Percentiles rank a stretch among this genome's conserved stretches.
Evolutionary conservation across 2,797 vertebrate species (phyloP).

Genomic region (Pantherophis vulpinus): DNA sequence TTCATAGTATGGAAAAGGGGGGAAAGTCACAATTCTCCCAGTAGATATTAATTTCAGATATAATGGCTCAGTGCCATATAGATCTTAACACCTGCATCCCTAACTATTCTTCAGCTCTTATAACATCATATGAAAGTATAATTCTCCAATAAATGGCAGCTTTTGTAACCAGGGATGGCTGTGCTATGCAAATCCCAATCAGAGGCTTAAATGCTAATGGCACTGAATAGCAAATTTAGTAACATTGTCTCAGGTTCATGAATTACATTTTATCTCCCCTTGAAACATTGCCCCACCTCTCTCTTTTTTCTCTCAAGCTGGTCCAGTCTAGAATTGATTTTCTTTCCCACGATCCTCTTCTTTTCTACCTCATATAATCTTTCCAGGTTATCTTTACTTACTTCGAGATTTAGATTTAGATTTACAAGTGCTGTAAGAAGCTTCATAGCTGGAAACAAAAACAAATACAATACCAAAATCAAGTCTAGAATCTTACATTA

Average conservation of each 20-base stretch:
- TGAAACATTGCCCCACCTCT: constrained; percentile 72
- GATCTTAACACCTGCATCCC: neutral
- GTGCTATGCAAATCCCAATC: neutral
- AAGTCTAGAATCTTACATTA: neutral
- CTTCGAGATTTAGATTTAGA: constrained; percentile 78
- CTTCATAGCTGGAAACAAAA: constrained; percentile 79
- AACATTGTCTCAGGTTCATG: neutral
- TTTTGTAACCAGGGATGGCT: neutral
- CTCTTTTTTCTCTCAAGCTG: constrained; percentile 79
- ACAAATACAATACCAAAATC: constrained; percentile 21
- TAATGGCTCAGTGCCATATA: neutral
- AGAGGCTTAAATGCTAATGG: neutral
- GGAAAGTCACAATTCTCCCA: neutral
- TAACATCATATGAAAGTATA: neutral
- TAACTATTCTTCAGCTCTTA: neutral
- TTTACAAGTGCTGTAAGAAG: constrained; percentile 81
- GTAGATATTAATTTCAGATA: neutral
- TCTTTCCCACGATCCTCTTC: constrained; percentile 72
- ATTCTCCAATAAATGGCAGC: neutral
- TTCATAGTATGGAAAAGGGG: neutral
- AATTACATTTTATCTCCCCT: neutral
- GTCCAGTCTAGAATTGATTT: constrained; percentile 72
- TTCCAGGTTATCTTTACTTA: constrained; percentile 80
- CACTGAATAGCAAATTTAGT: neutral
- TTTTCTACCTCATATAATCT: constrained; percentile 81